phyloP scores from a whole-genome alignment of 2,888 invertebrate genomes.

The Coenonympha arcania region DNA sequence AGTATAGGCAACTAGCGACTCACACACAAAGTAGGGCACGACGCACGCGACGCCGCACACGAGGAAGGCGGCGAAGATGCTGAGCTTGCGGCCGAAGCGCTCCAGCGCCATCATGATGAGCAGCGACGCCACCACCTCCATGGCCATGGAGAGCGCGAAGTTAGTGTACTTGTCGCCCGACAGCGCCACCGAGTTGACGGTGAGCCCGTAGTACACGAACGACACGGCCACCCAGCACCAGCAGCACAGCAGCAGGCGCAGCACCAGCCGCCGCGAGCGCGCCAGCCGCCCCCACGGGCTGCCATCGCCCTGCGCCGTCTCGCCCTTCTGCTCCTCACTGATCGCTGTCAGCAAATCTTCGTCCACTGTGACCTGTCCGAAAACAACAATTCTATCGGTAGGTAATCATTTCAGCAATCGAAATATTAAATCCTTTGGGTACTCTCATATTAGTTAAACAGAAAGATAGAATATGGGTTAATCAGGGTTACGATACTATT shows the following conservation, averaged over 20 bases:
- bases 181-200: slow-evolving; percentile 81
- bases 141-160: slow-evolving; percentile 73
- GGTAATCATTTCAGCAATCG: no score
- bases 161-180: slow-evolving; percentile 73
- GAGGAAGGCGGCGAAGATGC: slow-evolving; percentile 53
- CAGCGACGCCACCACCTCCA: slow-evolving; percentile 65
- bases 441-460: no score
- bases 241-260: slow-evolving; percentile 45
- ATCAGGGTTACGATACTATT: no score
- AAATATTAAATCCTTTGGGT: no score
- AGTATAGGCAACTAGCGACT: no score
- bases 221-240: slow-evolving; percentile 82
- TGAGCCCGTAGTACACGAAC: slow-evolving; percentile 85
- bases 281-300: slow-evolving; percentile 48
- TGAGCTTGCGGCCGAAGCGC: slow-evolving; percentile 54
- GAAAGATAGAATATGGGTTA: no score
- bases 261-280: slow-evolving; percentile 46
- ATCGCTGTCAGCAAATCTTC: slow-evolving; percentile 45
- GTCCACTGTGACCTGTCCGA: slow-evolving; percentile 45
- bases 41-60: slow-evolving; percentile 56
- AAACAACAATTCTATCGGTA: no score
- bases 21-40: slow-evolving; percentile 51
- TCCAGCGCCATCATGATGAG: slow-evolving; percentile 65
- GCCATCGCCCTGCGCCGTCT: slow-evolving; percentile 15
- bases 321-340: slow-evolving; percentile 27